Conservation (phyloP, 1,140 invertebrate genomes). For the Condylostylus longicornis region DNA sequence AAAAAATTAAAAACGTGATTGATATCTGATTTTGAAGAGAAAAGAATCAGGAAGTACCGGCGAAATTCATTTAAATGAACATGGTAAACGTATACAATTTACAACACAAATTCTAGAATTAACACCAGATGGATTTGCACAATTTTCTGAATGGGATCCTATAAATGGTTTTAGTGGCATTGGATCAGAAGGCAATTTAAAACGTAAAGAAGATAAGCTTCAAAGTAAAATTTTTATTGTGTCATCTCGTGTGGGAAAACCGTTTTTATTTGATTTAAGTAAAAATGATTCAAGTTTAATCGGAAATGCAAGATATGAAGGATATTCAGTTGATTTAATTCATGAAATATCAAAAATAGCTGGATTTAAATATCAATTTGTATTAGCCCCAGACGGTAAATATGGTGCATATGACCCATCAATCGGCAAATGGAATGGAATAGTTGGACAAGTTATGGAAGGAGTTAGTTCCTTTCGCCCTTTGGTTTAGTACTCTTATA, state of each 20-base stretch:
- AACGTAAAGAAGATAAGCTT: constrained; percentile 33
- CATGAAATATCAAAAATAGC: constrained; percentile 53
- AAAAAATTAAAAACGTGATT: no score
- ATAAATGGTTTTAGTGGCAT: constrained; percentile 34
- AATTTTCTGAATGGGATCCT: constrained; percentile 48
- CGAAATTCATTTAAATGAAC: constrained; percentile 54
- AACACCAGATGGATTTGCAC: constrained; percentile 36
- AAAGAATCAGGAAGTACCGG: constrained; percentile 56
- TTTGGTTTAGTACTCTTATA: no score
- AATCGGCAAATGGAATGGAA: constrained; percentile 70
- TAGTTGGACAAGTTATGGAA: constrained; percentile 67
- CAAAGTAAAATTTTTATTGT: constrained; percentile 42
- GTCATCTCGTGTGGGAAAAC: constrained; percentile 51
- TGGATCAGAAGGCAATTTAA: constrained; percentile 32
- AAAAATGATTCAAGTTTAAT: constrained; percentile 31
- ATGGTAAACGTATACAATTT: constrained; percentile 55
- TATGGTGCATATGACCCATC: constrained; percentile 58
- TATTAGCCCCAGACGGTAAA: constrained; percentile 48
- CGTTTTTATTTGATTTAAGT: constrained; percentile 58
- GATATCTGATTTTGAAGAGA: constrained; percentile 34
- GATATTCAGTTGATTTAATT: constrained; percentile 69
- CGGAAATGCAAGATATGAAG: constrained; percentile 50
- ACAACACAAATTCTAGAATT: constrained; percentile 60
- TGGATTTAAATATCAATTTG: constrained; percentile 62
- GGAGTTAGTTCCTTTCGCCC: constrained; percentile 56